Percentiles rank a stretch among this genome's conserved stretches.
Evolutionary conservation across 2,113 vertebrate species (phyloP).

Genomic region (Peromyscus californicus): DNA sequence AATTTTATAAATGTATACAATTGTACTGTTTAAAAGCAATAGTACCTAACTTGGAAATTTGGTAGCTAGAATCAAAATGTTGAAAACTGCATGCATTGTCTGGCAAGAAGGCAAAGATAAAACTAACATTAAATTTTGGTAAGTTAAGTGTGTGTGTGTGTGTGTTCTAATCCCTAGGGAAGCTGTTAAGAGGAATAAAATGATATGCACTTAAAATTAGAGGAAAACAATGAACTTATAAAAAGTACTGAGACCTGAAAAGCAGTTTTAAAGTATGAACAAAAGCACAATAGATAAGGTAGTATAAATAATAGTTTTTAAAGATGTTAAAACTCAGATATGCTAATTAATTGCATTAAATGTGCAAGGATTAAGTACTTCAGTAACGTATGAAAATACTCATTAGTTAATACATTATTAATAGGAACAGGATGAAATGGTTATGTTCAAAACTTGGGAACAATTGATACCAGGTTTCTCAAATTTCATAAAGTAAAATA

Average conservation of each 20-base stretch:
- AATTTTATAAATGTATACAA: neutral
- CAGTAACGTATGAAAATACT: neutral
- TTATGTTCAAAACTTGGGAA: neutral
- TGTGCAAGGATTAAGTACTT: neutral
- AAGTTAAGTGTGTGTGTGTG: neutral
- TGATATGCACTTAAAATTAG: neutral
- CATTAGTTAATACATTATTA: neutral
- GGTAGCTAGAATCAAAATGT: neutral
- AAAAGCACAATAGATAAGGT: neutral
- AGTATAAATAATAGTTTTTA: neutral
- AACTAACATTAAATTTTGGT: neutral
- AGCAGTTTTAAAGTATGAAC: neutral
- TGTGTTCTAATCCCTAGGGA: neutral
- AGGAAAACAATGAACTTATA: neutral
- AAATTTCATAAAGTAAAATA: neutral
- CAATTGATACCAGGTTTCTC: neutral
- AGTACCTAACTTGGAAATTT: neutral
- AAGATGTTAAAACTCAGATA: neutral
- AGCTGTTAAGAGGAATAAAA: neutral
- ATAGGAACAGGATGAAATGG: neutral
- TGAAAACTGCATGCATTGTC: neutral
- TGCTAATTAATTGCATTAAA: neutral
- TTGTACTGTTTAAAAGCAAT: neutral
- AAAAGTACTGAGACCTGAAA: neutral
- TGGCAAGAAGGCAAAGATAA: neutral